Evolutionary conservation across 2,113 vertebrate species (phyloP).

Genomic region (Mastomys natalensis): DNA sequence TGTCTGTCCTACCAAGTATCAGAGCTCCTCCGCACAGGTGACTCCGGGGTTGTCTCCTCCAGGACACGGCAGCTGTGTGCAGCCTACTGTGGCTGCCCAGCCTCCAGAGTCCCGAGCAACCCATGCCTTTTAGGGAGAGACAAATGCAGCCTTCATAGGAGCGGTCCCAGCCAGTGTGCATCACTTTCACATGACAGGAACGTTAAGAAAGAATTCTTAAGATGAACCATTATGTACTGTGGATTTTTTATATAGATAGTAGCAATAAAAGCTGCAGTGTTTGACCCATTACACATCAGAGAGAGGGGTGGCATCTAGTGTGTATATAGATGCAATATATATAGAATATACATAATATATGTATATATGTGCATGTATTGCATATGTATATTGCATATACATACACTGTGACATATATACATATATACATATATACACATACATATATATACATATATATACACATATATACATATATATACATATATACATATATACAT

Average conservation of each 20-base stretch:
- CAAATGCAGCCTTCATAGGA: background rate
- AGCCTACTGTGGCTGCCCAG: background rate
- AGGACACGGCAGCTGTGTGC: background rate
- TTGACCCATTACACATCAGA: background rate
- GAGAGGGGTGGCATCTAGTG: background rate
- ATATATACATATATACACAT: too few relatives aligned
- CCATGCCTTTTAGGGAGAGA: background rate
- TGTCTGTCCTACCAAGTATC: background rate
- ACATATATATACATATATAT: too few relatives aligned
- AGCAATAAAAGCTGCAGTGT: background rate
- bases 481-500: too few relatives aligned
- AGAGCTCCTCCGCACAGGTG: background rate
- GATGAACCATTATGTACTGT: background rate
- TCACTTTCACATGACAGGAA: too few relatives aligned
- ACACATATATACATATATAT: too few relatives aligned
- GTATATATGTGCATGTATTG: too few relatives aligned
- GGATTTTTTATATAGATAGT: background rate
- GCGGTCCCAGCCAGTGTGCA: too few relatives aligned
- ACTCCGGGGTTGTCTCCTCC: background rate
- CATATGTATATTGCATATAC: too few relatives aligned
- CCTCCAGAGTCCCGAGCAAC: background rate
- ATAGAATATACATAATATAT: too few relatives aligned
- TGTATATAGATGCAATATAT: background rate
- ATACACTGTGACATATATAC: too few relatives aligned
- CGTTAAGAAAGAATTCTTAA: background rate